A percentile compares a stretch with the other conserved stretches of the same genome.
Evolutionary conservation across 2,888 invertebrate genomes (phyloP).

Genomic region (Zaprionus bogoriensis): DNA sequence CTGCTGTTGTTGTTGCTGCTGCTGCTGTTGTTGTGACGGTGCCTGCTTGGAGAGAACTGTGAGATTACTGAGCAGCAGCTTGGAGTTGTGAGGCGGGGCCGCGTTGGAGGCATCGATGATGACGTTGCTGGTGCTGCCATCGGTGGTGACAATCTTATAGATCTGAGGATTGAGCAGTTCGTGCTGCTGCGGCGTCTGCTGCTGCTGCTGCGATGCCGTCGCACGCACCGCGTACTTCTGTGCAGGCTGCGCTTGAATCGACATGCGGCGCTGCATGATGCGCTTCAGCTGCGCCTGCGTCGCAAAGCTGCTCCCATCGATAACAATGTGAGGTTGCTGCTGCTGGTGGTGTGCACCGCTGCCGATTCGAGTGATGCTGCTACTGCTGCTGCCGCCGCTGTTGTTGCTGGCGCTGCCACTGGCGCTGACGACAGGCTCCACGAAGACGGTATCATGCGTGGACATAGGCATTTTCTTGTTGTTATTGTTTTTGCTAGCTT

Average conservation of each 20-base stretch:
- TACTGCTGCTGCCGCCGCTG: constrained; percentile 25
- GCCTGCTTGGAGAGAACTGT: constrained; percentile 80
- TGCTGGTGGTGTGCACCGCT: constrained; percentile 31
- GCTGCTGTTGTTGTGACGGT: constrained; percentile 65
- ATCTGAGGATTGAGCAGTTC: constrained; percentile 82
- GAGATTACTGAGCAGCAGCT: constrained; percentile 82
- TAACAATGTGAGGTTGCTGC: constrained; percentile 63
- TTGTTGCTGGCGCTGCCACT: constrained; percentile 36
- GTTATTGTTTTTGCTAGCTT: neutral
- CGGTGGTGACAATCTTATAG: constrained; percentile 82
- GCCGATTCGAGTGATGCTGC: constrained; percentile 23
- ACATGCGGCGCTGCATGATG: constrained; percentile 70
- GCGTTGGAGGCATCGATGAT: constrained; percentile 79
- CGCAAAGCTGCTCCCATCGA: constrained; percentile 63
- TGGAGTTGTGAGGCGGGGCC: constrained; percentile 72
- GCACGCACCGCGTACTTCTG: constrained; percentile 66
- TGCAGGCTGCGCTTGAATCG: constrained; percentile 51
- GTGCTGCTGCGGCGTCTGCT: constrained; percentile 69
- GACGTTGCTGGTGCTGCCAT: constrained; percentile 81
- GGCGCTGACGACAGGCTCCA: constrained; percentile 63
- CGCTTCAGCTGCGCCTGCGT: constrained; percentile 69
- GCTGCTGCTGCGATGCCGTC: constrained; percentile 55
- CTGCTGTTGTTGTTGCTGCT: constrained; percentile 52
- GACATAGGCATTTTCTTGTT: constrained; percentile 62
- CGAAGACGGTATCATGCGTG: constrained; percentile 67